Percentiles rank a stretch among this genome's conserved stretches.
phyloP scores from a whole-genome alignment of 1,140 invertebrate genomes.

The Tachypleus tridentatus region DNA sequence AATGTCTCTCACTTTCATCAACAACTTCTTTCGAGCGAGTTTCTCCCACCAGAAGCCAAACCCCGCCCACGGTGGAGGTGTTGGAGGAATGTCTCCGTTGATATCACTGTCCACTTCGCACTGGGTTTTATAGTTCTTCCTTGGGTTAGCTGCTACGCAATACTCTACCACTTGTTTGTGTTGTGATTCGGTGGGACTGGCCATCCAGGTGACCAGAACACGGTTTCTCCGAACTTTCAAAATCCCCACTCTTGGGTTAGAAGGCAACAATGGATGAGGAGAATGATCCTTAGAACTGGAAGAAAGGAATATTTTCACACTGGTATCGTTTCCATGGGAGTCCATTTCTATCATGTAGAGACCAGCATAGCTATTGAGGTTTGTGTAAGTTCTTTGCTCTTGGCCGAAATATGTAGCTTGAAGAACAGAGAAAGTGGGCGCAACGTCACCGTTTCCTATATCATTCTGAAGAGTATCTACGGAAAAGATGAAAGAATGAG shows the following conservation, averaged over 20 bases:
- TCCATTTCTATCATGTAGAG: conserved; percentile 26
- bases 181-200: conserved; percentile 12
- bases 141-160: conserved; percentile 27
- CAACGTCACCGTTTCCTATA: too few species aligned
- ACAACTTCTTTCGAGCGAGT: conserved; percentile 10
- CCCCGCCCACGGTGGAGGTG: conserved; percentile 17
- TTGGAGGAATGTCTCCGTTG: conserved; percentile 23
- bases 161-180: conserved; percentile 25
- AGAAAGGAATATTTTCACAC: conserved; percentile 22
- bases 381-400: conserved; percentile 20
- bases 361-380: conserved; percentile 17
- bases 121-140: conserved; percentile 26
- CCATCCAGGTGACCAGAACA: conserved; percentile 26
- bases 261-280: conserved; percentile 25
- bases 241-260: conserved; percentile 21
- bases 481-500: too few species aligned
- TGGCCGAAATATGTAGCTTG: conserved; percentile 19
- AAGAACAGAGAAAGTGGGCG: background rate
- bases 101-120: conserved; percentile 27
- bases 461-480: too few species aligned
- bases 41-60: conserved; percentile 29
- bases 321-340: conserved; percentile 19
- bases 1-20: conserved; percentile 7
- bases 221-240: conserved; percentile 14
- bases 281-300: conserved; percentile 11